Conservation (phyloP, 2,888 invertebrate genomes). For the Tillus elongatus region DNA sequence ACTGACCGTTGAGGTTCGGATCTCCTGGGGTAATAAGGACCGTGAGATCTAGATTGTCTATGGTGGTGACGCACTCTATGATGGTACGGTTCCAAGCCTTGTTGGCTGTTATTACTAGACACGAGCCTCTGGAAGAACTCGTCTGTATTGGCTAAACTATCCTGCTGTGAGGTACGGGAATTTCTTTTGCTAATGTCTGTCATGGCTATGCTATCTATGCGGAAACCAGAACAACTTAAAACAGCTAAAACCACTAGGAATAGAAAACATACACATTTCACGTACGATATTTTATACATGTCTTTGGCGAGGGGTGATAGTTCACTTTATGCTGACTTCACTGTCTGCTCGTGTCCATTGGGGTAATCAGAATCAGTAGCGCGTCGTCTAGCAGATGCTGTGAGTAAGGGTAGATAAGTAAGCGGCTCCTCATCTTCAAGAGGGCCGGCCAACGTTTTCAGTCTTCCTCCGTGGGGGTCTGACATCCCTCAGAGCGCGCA, state of each 20-base stretch:
- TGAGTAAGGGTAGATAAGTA: no score
- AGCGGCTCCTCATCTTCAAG: no score
- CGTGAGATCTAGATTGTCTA: conserved; percentile 25
- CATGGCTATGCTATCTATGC: conserved; percentile 40
- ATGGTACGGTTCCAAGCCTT: conserved; percentile 13
- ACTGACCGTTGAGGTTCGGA: conserved; percentile 21
- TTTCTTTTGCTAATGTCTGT: conserved; percentile 34
- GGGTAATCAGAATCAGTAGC: no score
- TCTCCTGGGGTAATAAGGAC: no score
- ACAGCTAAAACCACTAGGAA: conserved; percentile 41
- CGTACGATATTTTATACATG: conserved; percentile 42
- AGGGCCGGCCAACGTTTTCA: no score
- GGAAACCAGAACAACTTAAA: conserved; percentile 42
- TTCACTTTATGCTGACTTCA: no score
- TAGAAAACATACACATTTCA: conserved; percentile 42
- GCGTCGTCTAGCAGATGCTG: no score
- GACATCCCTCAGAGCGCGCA: no score
- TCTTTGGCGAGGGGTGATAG: conserved; percentile 28
- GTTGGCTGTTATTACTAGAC: conserved; percentile 13
- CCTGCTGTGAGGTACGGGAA: conserved; percentile 25
- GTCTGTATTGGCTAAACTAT: conserved; percentile 26
- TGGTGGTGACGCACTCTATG: conserved; percentile 28
- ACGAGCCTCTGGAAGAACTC: conserved; percentile 23
- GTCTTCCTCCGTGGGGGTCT: no score
- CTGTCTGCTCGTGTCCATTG: no score